Percentiles rank a stretch among this genome's conserved stretches.
Conservation (phyloP, 2,797 vertebrate genomes). For the Manis crassicaudata region DNA sequence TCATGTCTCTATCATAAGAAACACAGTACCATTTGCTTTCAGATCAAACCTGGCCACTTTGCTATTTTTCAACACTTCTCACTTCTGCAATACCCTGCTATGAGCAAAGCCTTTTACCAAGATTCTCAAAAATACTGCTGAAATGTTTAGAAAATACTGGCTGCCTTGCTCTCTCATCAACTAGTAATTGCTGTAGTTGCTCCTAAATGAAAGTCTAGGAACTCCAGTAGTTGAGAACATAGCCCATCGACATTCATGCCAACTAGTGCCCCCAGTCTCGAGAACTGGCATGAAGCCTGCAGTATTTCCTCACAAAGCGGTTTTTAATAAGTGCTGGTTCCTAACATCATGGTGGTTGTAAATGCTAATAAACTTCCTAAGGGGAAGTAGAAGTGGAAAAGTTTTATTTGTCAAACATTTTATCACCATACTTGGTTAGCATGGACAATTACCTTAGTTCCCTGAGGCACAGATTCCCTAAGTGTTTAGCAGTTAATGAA, state of each 20-base stretch:
- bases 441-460: conserved; percentile 72
- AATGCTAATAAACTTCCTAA: conserved; percentile 81
- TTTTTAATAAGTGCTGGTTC: conserved; percentile 70
- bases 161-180: neutral
- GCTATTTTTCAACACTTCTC: neutral
- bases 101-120: neutral
- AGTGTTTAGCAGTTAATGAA: conserved; percentile 77
- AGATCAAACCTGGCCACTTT: neutral
- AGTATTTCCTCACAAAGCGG: conserved; percentile 50
- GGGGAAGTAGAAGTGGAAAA: conserved; percentile 79
- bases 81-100: neutral
- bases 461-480: conserved; percentile 70
- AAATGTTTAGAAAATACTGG: neutral
- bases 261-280: neutral
- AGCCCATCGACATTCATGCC: neutral
- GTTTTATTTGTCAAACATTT: conserved; percentile 75
- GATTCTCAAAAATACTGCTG: neutral
- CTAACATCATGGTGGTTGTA: conserved; percentile 68
- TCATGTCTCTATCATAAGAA: neutral
- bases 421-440: conserved; percentile 67
- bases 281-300: neutral
- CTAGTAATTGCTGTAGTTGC: neutral
- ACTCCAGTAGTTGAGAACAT: neutral
- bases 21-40: neutral
- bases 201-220: neutral